phyloP scores from a whole-genome alignment of 2,888 invertebrate species.

The Amblyteles armatorius region DNA sequence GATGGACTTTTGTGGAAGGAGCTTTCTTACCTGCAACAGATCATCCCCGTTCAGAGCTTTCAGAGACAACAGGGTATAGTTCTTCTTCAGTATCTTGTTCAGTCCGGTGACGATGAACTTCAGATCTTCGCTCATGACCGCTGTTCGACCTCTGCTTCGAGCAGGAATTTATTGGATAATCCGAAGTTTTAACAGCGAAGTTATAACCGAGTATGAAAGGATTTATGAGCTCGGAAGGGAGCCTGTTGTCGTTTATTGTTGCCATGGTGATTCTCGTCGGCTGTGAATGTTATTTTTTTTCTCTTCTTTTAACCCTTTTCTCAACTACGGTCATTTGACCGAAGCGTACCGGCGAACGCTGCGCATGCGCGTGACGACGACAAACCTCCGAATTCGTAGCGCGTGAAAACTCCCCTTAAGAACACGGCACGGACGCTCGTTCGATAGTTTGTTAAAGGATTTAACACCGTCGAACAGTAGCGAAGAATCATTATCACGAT shows the following conservation, averaged over 20 bases:
- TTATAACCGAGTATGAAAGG: neutral
- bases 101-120: slow-evolving; percentile 91
- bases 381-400: neutral
- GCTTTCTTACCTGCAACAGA: slow-evolving; percentile 88
- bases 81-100: slow-evolving; percentile 90
- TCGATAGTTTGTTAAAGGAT: slow-evolving; percentile 45
- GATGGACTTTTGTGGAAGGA: neutral
- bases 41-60: slow-evolving; percentile 92
- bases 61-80: slow-evolving; percentile 93
- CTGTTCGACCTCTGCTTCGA: neutral
- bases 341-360: neutral
- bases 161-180: neutral
- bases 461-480: slow-evolving; percentile 33
- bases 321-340: neutral
- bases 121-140: slow-evolving; percentile 88
- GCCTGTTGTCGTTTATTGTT: slow-evolving; percentile 50
- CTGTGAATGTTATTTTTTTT: neutral
- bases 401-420: neutral
- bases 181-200: neutral
- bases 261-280: slow-evolving; percentile 42
- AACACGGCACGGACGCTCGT: slow-evolving; percentile 61
- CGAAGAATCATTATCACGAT: slow-evolving; percentile 49
- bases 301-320: neutral
- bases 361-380: neutral
- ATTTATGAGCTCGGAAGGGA: neutral